Evolutionary conservation across 1,140 invertebrate genomes (phyloP), one percentile per base, ranked within the genome.

Genomic region (Choristoneura fumiferana): DNA sequence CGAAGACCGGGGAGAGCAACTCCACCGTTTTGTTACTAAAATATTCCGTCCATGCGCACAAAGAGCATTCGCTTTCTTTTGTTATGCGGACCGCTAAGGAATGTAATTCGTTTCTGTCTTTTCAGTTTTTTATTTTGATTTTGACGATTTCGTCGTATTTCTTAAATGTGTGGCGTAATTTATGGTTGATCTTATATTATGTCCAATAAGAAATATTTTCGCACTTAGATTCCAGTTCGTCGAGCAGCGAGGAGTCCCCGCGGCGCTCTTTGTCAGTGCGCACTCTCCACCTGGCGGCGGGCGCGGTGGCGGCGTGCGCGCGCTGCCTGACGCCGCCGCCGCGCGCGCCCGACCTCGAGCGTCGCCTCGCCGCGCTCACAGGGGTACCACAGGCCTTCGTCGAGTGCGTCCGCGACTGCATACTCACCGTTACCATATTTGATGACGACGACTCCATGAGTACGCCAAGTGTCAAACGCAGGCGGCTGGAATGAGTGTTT

Each of bases 351-450:
- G 36, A 65, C 43, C 33, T 17, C 14, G 34, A 35, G 8, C 34
- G 9, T 1, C 17, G 35, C 9, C 55, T 68, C 0, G 60, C 60
- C 0, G 5, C 9, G 4, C 39, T 56, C 35, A 57, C 55, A 1
- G 45, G 40, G 1, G 22, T 40, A 2, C 57, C 59, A 5, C 39
- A 18, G 12, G n/a, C 5, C 10, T 61, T 58, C 38, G 36, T 69
- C 36, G 36, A 22, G 1, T 62, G 60, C 18, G 29, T 69, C 15
- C 34, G 45, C n/a, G 15, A 69, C 39, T 14, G 34, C 8, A 63
- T 69, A 6, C 15, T 69, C 67, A 55, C 64, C 75, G 80, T 81
- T 71, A 18, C 43, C 18, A 49, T 49, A 17, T 22, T 49, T 5
- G 43, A 49, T n/a, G 43, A 49, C 17, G 29, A 29, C 22, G 22